Conservation (phyloP, 92 coral and sea anemone species). For the Zoanthus gigantus region DNA sequence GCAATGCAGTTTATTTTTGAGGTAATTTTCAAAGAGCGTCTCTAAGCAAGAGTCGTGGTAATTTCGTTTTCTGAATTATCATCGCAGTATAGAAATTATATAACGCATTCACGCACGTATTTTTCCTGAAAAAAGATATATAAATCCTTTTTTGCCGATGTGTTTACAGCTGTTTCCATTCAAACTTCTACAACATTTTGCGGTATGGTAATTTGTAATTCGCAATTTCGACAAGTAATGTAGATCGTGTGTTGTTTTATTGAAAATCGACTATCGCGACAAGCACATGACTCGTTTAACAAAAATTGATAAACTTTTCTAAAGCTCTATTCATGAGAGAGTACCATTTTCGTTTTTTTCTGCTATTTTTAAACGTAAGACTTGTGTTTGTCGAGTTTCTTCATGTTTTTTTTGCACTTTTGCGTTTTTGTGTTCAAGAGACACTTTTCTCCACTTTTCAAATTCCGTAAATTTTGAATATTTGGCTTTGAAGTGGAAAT, state of each 20-base stretch:
- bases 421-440: neutral
- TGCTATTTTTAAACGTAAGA: neutral
- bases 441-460: neutral
- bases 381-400: too few species aligned
- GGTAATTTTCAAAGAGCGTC: neutral
- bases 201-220: neutral
- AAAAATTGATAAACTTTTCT: neutral
- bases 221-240: neutral
- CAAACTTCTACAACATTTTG: neutral
- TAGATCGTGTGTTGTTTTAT: neutral
- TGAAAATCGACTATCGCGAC: neutral
- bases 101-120: neutral
- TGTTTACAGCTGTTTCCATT: conserved; percentile 17
- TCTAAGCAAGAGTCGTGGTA: neutral
- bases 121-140: neutral
- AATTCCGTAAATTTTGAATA: too few species aligned
- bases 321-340: neutral
- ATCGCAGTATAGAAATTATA: neutral
- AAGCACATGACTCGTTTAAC: neutral
- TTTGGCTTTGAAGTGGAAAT: too few species aligned
- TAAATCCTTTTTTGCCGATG: neutral
- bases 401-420: too few species aligned
- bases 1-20: neutral
- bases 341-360: neutral
- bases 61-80: conserved; percentile 2